These are phyloP conservation scores for Holocentrus rufus DNA, from an alignment of 2,797 vertebrate genomes.

Conservation along the genomic window DNA sequence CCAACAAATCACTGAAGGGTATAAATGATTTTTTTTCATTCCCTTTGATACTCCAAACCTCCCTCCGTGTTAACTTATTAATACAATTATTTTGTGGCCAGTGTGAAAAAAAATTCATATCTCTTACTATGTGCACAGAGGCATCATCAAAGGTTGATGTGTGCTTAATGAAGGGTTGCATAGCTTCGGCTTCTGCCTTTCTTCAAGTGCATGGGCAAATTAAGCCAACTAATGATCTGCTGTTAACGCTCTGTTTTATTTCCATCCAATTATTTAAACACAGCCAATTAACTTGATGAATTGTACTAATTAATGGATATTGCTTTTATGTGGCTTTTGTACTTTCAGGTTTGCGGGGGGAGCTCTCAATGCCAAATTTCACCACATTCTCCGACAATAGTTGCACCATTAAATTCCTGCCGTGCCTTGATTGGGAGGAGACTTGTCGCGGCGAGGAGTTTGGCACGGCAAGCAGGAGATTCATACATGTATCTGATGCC, in stretches of 20 bases:
- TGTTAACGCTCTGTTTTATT: slow-evolving; percentile 62
- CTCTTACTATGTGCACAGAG: slow-evolving; percentile 14
- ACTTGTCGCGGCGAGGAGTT: slow-evolving; percentile 15
- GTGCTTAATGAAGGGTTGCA: slow-evolving; percentile 55
- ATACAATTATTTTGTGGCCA: slow-evolving; percentile 43
- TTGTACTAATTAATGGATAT: slow-evolving; percentile 63
- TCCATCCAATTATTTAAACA: slow-evolving; percentile 71
- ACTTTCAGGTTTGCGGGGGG: slow-evolving; percentile 37
- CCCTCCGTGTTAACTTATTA: slow-evolving; percentile 40
- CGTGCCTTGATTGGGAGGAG: slow-evolving; percentile 8
- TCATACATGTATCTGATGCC: slow-evolving; percentile 14
- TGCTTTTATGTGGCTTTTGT: slow-evolving; percentile 54
- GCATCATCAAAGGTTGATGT: slow-evolving; percentile 42
- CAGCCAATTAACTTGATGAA: slow-evolving; percentile 72
- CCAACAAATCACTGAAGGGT: slow-evolving; percentile 11
- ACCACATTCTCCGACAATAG: slow-evolving; percentile 23
- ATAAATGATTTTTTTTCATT: slow-evolving; percentile 3
- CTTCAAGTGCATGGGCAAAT: slow-evolving; percentile 51
- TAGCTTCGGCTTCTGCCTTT: slow-evolving; percentile 43
- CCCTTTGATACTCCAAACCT: slow-evolving; percentile 33
- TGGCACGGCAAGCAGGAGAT: slow-evolving; percentile 20
- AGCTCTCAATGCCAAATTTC: slow-evolving; percentile 40
- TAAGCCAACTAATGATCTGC: slow-evolving; percentile 68
- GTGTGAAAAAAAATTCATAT: slow-evolving; percentile 40
- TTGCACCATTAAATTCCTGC: slow-evolving; percentile 26